Conservation (phyloP, 2,797 vertebrate species). For the Pipistrellus kuhlii region DNA sequence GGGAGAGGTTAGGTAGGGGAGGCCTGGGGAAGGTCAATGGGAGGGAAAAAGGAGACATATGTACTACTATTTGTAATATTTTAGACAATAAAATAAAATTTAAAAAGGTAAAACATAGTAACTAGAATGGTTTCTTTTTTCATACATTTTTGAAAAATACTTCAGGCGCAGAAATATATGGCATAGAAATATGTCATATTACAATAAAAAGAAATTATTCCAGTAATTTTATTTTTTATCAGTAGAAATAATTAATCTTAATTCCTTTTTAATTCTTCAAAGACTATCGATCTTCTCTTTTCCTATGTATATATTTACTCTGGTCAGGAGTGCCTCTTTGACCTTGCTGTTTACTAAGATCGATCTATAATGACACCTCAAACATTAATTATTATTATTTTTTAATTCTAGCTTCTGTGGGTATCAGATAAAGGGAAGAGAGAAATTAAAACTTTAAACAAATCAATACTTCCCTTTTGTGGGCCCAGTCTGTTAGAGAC, state of each 20-base stretch:
- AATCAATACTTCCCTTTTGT: neutral
- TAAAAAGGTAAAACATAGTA: neutral
- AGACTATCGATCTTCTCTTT: conserved; percentile 19
- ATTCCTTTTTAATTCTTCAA: conserved; percentile 8
- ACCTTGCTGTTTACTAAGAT: neutral
- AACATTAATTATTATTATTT: neutral
- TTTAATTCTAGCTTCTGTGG: neutral
- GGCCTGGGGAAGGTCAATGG: no score
- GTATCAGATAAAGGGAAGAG: neutral
- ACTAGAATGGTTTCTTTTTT: neutral
- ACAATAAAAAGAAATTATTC: neutral
- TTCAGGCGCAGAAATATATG: neutral
- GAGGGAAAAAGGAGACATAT: no score
- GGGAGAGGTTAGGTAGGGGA: no score
- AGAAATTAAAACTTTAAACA: neutral
- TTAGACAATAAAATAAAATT: no score
- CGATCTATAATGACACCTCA: neutral
- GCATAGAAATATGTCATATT: neutral
- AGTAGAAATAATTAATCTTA: conserved; percentile 1
- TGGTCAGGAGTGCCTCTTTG: neutral
- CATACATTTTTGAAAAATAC: conserved; percentile 36
- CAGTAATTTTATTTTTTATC: conserved; percentile 14
- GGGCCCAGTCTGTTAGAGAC: neutral
- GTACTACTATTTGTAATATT: no score
- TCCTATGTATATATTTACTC: neutral